Conservation (phyloP, 2,888 invertebrate genomes). For the Biston betularia region DNA sequence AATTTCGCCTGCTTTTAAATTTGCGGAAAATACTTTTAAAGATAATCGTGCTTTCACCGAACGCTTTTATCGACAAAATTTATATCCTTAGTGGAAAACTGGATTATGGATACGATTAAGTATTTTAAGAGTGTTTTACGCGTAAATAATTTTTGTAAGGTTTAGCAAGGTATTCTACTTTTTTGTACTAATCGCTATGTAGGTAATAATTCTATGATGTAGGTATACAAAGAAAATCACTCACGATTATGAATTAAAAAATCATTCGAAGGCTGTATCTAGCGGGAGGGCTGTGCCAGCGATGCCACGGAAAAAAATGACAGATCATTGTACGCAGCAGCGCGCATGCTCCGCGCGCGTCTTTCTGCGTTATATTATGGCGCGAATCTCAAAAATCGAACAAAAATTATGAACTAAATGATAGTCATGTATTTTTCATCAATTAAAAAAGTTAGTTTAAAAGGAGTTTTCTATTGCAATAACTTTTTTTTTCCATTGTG, state of each 20-base stretch:
- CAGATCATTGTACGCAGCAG: constrained; percentile 68
- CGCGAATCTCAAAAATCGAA: constrained; percentile 58
- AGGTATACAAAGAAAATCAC: constrained; percentile 58
- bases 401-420: constrained; percentile 16
- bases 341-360: constrained; percentile 76
- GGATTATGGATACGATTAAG: not conserved
- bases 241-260: constrained; percentile 58
- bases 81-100: constrained; percentile 23
- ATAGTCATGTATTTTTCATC: constrained; percentile 7
- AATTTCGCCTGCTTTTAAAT: constrained; percentile 51
- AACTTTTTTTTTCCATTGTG: constrained; percentile 33
- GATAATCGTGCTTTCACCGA: constrained; percentile 48
- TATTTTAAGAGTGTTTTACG: not conserved
- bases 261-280: constrained; percentile 60
- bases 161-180: too few relatives aligned
- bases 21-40: constrained; percentile 45
- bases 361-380: constrained; percentile 64
- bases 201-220: not conserved
- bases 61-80: constrained; percentile 23
- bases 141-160: not conserved
- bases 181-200: too few relatives aligned
- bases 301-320: constrained; percentile 59
- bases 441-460: not conserved
- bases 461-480: constrained; percentile 6
- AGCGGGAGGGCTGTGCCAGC: constrained; percentile 63